These are phyloP conservation scores for Silurus aristotelis DNA, from an alignment of 2,797 vertebrate species.

Conservation along the genomic window DNA sequence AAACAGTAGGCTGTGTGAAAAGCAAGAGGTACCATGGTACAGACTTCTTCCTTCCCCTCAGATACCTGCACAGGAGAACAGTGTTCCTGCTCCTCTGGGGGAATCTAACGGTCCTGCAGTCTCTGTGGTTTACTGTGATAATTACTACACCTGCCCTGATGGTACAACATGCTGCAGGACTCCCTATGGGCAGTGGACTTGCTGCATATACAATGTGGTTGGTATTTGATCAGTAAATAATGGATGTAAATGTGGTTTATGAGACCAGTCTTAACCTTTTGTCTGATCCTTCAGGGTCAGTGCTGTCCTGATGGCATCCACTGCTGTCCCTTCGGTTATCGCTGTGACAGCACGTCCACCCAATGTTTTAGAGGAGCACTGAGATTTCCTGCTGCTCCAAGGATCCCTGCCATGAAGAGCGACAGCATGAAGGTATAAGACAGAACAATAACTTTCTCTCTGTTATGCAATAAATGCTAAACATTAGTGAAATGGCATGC, in stretches of 20 bases:
- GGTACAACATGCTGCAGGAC: too few species aligned
- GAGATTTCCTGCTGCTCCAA: slow-evolving; percentile 52
- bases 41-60: slow-evolving; percentile 57
- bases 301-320: slow-evolving; percentile 69
- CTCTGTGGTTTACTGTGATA: slow-evolving; percentile 2
- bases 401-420: slow-evolving; percentile 26
- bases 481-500: too few species aligned
- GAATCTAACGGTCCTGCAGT: slow-evolving; percentile 9
- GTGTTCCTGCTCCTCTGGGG: slow-evolving; percentile 1
- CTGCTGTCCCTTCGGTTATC: slow-evolving; percentile 67
- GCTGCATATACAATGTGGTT: too few species aligned
- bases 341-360: slow-evolving; percentile 63
- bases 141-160: background rate
- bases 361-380: slow-evolving; percentile 57
- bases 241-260: background rate
- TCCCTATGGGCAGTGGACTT: too few species aligned
- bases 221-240: too few species aligned
- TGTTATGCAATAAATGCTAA: too few species aligned
- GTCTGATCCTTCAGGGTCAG: slow-evolving; percentile 56
- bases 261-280: background rate
- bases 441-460: background rate
- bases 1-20: slow-evolving; percentile 58
- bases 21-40: slow-evolving; percentile 49
- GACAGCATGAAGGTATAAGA: slow-evolving; percentile 47
- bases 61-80: slow-evolving; percentile 34